Evolutionary conservation across 2,888 invertebrate genomes (phyloP).

Genomic region (Acholoe squamosa): DNA sequence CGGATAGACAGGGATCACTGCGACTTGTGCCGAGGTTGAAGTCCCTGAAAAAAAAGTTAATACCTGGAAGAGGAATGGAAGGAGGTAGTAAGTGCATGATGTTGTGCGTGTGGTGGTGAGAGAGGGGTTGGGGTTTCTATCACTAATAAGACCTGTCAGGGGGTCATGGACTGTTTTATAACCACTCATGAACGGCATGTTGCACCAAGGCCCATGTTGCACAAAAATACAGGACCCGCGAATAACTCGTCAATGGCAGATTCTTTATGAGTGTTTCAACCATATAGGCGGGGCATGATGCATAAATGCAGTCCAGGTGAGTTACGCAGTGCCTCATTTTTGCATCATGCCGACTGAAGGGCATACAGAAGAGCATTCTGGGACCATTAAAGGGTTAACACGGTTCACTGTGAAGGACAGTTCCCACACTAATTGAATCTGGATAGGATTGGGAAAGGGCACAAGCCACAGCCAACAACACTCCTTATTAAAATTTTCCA

Average conservation of each 20-base stretch:
- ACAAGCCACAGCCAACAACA: slow-evolving; percentile 36
- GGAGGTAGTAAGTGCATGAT: not conserved
- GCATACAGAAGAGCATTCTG: too few relatives aligned
- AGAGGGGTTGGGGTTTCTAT: not conserved
- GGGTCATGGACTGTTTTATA: slow-evolving; percentile 22
- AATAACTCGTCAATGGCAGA: too few relatives aligned
- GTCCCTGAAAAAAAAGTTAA: slow-evolving; percentile 16
- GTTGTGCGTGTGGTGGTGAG: not conserved
- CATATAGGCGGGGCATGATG: too few relatives aligned
- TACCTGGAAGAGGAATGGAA: not conserved
- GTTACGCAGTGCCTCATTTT: too few relatives aligned
- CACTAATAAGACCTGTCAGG: slow-evolving; percentile 7
- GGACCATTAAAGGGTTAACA: too few relatives aligned
- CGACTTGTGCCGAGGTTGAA: not conserved
- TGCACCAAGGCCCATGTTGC: too few relatives aligned
- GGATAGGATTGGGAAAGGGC: not conserved
- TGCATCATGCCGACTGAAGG: too few relatives aligned
- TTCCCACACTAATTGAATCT: slow-evolving; percentile 27
- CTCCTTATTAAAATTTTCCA: slow-evolving; percentile 48
- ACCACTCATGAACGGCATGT: too few relatives aligned
- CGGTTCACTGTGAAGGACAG: not conserved
- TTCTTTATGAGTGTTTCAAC: too few relatives aligned
- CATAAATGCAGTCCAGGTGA: too few relatives aligned
- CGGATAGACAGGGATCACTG: not conserved
- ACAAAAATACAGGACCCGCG: too few relatives aligned